Evolutionary conservation across 1,140 invertebrate species (phyloP).

Genomic region (Drosophila albomicans): DNA sequence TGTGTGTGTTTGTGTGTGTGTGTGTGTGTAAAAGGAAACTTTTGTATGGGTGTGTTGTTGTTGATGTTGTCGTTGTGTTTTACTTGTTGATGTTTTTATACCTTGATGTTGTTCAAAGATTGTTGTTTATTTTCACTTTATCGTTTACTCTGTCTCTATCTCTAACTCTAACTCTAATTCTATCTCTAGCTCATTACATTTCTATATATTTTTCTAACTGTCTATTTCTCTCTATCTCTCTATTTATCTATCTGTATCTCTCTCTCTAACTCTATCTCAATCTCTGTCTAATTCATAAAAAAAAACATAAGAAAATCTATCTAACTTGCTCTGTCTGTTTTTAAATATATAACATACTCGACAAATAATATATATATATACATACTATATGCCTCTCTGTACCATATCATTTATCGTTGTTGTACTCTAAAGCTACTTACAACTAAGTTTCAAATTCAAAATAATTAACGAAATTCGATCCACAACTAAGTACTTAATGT

Average conservation of each 20-base stretch:
- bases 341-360: constrained; percentile 70
- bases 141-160: constrained; percentile 39
- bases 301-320: constrained; percentile 37
- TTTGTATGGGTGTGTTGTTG: constrained; percentile 36
- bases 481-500: constrained; percentile 5
- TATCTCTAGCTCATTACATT: constrained; percentile 28
- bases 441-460: constrained; percentile 45
- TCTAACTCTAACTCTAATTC: constrained; percentile 34
- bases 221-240: constrained; percentile 28
- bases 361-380: constrained; percentile 31
- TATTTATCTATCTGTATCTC: constrained; percentile 46
- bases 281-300: constrained; percentile 44
- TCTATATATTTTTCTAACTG: constrained; percentile 28
- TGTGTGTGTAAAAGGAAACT: constrained; percentile 12
- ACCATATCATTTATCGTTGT: constrained; percentile 75
- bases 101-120: constrained; percentile 63
- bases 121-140: constrained; percentile 60
- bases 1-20: constrained; percentile 2
- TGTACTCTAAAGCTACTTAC: constrained; percentile 63
- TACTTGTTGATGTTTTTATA: constrained; percentile 54
- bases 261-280: constrained; percentile 49
- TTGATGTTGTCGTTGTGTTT: constrained; percentile 55
- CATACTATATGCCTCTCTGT: constrained; percentile 78
- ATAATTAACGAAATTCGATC: constrained; percentile 34
- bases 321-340: constrained; percentile 65